Conservation (phyloP, 2,113 vertebrate species). For the Muntiacus reevesi region DNA sequence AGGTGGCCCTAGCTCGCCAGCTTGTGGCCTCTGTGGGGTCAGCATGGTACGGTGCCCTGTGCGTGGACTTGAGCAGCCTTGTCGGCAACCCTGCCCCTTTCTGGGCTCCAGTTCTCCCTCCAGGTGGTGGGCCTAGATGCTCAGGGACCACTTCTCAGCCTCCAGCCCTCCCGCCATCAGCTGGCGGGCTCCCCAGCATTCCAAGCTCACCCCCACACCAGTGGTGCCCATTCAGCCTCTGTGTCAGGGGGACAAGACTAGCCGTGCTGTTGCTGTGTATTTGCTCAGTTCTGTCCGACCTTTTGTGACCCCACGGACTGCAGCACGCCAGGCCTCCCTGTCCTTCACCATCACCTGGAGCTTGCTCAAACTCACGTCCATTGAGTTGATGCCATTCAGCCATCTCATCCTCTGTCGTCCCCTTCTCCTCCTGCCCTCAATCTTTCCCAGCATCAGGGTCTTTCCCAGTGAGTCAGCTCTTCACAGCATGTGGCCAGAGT, state of each 20-base stretch:
- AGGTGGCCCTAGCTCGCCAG: background rate
- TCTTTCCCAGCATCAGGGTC: no score
- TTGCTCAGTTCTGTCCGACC: rapidly evolving
- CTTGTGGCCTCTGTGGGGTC: rapidly evolving
- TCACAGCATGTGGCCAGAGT: background rate
- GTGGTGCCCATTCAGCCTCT: rapidly evolving
- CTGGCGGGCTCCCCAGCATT: rapidly evolving
- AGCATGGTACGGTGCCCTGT: rapidly evolving
- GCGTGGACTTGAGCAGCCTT: background rate
- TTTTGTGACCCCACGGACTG: background rate
- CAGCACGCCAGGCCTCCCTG: background rate
- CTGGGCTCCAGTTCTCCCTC: background rate
- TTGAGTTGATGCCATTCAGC: background rate
- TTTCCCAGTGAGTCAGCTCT: no score
- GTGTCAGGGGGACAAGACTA: rapidly evolving
- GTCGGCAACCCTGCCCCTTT: background rate
- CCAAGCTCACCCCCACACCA: rapidly evolving
- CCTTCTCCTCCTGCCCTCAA: no score
- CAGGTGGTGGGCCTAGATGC: background rate
- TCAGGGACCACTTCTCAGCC: no score
- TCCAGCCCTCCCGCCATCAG: rapidly evolving
- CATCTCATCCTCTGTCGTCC: no score
- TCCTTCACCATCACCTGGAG: background rate
- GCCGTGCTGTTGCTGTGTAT: rapidly evolving
- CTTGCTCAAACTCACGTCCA: background rate